Evolutionary conservation across 2,797 vertebrate species (phyloP).

Genomic region (Botia almorhae): DNA sequence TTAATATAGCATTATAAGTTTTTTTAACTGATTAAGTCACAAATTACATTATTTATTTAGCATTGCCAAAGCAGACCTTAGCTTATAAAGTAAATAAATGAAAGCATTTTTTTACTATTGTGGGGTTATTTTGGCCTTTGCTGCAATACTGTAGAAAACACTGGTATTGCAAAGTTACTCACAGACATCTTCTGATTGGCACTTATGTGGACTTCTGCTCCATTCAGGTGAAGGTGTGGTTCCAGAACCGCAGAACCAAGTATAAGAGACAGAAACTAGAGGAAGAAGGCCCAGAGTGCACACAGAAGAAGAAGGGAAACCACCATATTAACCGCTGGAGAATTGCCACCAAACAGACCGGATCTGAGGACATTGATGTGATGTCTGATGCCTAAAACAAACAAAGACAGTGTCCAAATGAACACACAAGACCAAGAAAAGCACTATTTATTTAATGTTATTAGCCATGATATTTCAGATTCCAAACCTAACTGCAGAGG

Average conservation of each 20-base stretch:
- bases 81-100: too few species aligned
- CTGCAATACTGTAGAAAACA: background rate
- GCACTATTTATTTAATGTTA: conserved; percentile 82
- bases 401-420: conserved; percentile 37
- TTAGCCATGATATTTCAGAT: conserved; percentile 70
- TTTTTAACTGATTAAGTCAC: too few species aligned
- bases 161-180: background rate
- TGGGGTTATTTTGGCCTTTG: too few species aligned
- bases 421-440: conserved; percentile 69
- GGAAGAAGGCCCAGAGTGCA: conserved; percentile 93
- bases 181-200: background rate
- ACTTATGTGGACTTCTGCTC: conserved; percentile 1
- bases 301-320: conserved; percentile 98
- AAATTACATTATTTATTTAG: too few species aligned
- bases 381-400: conserved; percentile 90
- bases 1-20: too few species aligned
- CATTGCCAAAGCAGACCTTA: too few species aligned
- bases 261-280: conserved; percentile 99
- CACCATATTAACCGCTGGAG: conserved; percentile 99
- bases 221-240: conserved; percentile 96
- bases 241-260: conserved; percentile 97
- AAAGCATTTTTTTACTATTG: too few species aligned
- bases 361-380: conserved; percentile 95
- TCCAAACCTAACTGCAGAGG: conserved; percentile 66
- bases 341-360: conserved; percentile 93